A percentile compares a stretch with the other conserved stretches of the same genome.
Conservation (phyloP, 2,888 invertebrate genomes). For the Heteropelma amictum region DNA sequence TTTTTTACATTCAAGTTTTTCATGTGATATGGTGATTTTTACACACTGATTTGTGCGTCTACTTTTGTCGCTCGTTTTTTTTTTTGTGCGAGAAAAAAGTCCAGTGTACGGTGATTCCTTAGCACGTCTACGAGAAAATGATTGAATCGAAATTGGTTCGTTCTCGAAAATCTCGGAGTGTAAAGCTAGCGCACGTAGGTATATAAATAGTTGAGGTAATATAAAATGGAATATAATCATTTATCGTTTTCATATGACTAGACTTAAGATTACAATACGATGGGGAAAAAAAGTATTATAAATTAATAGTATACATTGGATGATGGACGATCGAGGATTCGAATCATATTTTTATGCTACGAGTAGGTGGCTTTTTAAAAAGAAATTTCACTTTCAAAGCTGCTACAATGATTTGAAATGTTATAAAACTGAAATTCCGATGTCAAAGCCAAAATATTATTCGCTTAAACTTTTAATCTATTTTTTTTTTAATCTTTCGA, state of each 20-base stretch:
- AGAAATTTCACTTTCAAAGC: background rate
- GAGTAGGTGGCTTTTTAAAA: background rate
- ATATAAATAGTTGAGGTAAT: conserved; percentile 66
- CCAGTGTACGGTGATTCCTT: background rate
- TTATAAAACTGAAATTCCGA: conserved; percentile 21
- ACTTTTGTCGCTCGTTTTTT: conserved; percentile 7
- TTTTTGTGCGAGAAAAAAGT: background rate
- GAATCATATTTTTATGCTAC: conserved; percentile 12
- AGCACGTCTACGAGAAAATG: background rate
- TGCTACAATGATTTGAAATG: conserved; percentile 16
- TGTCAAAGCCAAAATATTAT: conserved; percentile 32
- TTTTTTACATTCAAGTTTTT: conserved; percentile 8
- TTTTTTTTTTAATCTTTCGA: too few relatives aligned
- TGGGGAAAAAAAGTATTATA: conserved; percentile 1
- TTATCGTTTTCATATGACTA: conserved; percentile 31
- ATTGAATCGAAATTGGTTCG: conserved; percentile 31
- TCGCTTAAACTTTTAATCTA: background rate
- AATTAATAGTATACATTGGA: conserved; percentile 43
- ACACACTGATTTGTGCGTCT: conserved; percentile 3
- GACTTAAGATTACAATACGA: conserved; percentile 35
- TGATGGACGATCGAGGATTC: conserved; percentile 48
- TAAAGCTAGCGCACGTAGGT: conserved; percentile 64
- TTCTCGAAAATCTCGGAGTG: conserved; percentile 64
- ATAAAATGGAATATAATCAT: conserved; percentile 67
- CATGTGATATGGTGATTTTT: conserved; percentile 31